Conservation (phyloP, 2,797 vertebrate species). For the Sandelia bainsii region DNA sequence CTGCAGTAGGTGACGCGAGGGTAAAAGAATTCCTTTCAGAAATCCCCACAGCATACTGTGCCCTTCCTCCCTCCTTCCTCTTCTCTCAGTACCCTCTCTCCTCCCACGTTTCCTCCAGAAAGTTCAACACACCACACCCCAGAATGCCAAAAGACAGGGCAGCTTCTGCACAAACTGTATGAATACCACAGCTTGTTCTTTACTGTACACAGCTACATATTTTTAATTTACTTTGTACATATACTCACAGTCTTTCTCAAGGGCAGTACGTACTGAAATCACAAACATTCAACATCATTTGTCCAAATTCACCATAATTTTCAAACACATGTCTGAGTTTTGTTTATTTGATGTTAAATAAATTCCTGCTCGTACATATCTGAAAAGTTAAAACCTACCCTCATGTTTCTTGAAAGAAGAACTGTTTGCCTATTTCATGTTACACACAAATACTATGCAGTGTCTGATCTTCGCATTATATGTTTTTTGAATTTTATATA, state of each 20-base stretch:
- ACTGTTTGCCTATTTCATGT: neutral
- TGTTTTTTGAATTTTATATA: too few relatives aligned
- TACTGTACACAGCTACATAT: slow-evolving; percentile 9
- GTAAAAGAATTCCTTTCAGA: slow-evolving; percentile 83
- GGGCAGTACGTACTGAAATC: slow-evolving; percentile 31
- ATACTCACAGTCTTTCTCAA: slow-evolving; percentile 17
- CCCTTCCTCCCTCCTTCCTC: slow-evolving; percentile 74
- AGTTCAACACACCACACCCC: slow-evolving; percentile 78
- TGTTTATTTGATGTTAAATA: neutral
- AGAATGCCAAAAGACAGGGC: slow-evolving; percentile 69
- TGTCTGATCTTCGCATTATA: too few relatives aligned
- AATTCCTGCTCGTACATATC: neutral
- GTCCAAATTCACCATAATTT: neutral
- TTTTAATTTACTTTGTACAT: neutral
- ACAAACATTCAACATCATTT: slow-evolving; percentile 1
- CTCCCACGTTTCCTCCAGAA: slow-evolving; percentile 82
- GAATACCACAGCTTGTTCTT: slow-evolving; percentile 32
- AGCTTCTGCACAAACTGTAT: slow-evolving; percentile 63
- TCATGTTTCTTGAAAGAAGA: neutral
- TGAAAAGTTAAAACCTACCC: neutral
- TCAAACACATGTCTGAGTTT: neutral
- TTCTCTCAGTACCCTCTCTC: slow-evolving; percentile 67
- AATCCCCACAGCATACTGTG: slow-evolving; percentile 69
- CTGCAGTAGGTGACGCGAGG: slow-evolving; percentile 74
- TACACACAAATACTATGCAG: too few relatives aligned